A percentile compares a stretch with the other conserved stretches of the same genome.
Evolutionary conservation across 2,113 vertebrate species (phyloP).

Genomic region (Drymodes brunneopygia): DNA sequence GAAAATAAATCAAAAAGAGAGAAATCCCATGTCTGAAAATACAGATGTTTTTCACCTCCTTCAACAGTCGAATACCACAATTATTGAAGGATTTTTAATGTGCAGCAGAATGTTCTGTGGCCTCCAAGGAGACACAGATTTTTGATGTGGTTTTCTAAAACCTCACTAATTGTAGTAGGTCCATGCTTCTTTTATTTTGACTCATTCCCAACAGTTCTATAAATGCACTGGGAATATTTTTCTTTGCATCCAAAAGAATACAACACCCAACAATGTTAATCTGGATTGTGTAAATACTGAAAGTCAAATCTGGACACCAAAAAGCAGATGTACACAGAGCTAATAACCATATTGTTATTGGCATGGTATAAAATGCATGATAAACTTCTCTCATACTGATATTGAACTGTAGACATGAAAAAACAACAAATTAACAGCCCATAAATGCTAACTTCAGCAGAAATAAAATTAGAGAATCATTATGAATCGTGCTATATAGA

Average conservation of each 20-base stretch:
- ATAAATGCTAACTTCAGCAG: neutral
- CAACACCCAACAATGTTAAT: neutral
- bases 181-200: neutral
- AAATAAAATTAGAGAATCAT: neutral
- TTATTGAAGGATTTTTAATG: neutral
- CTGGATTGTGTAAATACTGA: neutral
- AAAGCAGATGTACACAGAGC: neutral
- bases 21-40: neutral
- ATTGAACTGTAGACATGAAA: neutral
- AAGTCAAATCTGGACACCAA: neutral
- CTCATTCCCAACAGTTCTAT: neutral
- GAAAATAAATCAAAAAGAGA: neutral
- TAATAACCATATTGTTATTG: neutral
- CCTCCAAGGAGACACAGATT: neutral
- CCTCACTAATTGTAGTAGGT: neutral
- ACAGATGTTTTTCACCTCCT: accelerated
- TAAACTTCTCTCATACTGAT: neutral
- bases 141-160: neutral
- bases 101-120: neutral
- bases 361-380: neutral
- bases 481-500: neutral
- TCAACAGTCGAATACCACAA: neutral
- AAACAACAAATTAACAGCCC: neutral
- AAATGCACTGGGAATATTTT: neutral
- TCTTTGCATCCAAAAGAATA: neutral